These are phyloP conservation scores for Loripinus fragilis DNA, from an alignment of 2,888 invertebrate species.

Conservation along the genomic window DNA sequence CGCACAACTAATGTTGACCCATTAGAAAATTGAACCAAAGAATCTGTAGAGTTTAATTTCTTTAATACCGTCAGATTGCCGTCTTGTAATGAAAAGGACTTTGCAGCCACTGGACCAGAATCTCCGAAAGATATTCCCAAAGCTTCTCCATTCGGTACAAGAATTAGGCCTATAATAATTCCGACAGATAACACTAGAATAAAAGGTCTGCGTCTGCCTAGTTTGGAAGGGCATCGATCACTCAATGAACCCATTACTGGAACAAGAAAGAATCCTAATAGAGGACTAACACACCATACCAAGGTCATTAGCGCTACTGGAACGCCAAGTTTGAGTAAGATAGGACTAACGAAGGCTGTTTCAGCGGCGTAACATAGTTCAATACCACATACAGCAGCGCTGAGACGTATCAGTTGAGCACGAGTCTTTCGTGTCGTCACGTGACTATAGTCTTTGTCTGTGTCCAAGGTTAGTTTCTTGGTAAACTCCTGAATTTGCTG, in stretches of 20 bases:
- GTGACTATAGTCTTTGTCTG: slow-evolving; percentile 59
- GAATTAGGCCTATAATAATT: slow-evolving; percentile 92
- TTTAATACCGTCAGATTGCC: slow-evolving; percentile 32
- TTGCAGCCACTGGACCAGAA: slow-evolving; percentile 42
- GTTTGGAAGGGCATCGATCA: slow-evolving; percentile 91
- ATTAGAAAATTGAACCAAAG: slow-evolving; percentile 44
- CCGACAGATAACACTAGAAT: slow-evolving; percentile 95
- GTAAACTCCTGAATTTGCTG: slow-evolving; percentile 59
- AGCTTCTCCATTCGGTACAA: slow-evolving; percentile 96
- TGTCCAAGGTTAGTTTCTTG: slow-evolving; percentile 34
- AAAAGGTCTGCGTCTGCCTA: slow-evolving; percentile 95
- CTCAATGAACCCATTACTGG: slow-evolving; percentile 96
- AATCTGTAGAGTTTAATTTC: slow-evolving; percentile 47
- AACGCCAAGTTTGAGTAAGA: slow-evolving; percentile 94
- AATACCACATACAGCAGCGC: slow-evolving; percentile 98
- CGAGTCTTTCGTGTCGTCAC: slow-evolving; percentile 83
- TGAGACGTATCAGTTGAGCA: slow-evolving; percentile 89
- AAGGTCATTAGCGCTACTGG: slow-evolving; percentile 97
- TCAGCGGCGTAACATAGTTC: slow-evolving; percentile 99
- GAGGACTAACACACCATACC: slow-evolving; percentile 97
- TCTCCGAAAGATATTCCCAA: slow-evolving; percentile 94
- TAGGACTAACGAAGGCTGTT: slow-evolving; percentile 98
- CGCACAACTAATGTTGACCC: slow-evolving; percentile 39
- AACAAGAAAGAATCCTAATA: slow-evolving; percentile 91
- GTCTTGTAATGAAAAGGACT: slow-evolving; percentile 10